Evolutionary conservation across 2,888 invertebrate species (phyloP).

Genomic region (Augochlorella aurata): DNA sequence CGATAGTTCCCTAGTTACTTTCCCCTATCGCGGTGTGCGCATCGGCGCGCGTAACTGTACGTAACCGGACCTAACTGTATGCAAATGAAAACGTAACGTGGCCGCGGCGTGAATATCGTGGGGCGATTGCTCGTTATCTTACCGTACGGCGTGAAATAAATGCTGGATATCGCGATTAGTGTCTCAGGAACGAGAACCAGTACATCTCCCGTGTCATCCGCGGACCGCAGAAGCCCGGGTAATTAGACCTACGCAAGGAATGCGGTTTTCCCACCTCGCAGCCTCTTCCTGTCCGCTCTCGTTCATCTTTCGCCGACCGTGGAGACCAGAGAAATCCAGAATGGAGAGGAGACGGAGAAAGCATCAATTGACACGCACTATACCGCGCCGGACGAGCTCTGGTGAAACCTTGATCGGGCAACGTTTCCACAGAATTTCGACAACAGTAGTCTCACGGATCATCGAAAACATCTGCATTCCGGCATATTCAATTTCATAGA

Average conservation of each 20-base stretch:
- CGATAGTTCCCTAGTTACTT: background rate
- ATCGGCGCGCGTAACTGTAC: background rate
- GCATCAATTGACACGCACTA: slow-evolving; percentile 3
- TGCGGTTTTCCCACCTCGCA: slow-evolving; percentile 50
- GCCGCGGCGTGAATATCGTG: background rate
- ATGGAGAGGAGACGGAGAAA: slow-evolving; percentile 9
- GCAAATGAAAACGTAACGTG: slow-evolving; percentile 25
- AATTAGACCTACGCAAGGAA: slow-evolving; percentile 57
- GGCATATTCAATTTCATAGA: no score
- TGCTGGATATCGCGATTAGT: slow-evolving; percentile 35
- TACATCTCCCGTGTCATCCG: slow-evolving; percentile 41
- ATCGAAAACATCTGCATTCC: no score
- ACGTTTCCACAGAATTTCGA: background rate
- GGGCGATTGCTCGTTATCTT: background rate
- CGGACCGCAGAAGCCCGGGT: slow-evolving; percentile 37
- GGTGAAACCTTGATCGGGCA: background rate
- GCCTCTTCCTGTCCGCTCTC: slow-evolving; percentile 40
- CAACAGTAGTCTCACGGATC: no score
- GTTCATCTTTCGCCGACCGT: slow-evolving; percentile 38
- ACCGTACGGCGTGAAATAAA: slow-evolving; percentile 11
- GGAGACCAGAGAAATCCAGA: slow-evolving; percentile 20
- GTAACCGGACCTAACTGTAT: background rate
- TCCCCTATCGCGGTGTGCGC: background rate
- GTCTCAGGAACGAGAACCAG: slow-evolving; percentile 33
- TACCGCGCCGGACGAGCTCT: background rate